Evolutionary conservation across 35 echinoderm and acorn worm genomes (phyloP).

Genomic region (Apostichopus japonicus): DNA sequence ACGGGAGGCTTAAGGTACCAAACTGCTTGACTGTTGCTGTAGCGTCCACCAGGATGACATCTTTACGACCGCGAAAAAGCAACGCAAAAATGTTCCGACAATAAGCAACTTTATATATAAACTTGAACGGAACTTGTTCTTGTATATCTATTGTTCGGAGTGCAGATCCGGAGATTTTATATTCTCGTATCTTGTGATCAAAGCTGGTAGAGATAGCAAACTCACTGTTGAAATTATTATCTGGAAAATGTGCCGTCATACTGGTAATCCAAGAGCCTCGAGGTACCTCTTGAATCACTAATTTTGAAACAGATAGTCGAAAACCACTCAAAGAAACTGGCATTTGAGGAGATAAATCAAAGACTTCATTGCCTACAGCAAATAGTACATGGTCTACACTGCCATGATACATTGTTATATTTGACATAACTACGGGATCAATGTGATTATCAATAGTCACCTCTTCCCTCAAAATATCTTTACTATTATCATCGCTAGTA

Average conservation of each 20-base stretch:
- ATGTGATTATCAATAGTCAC: background rate
- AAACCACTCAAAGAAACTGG: background rate
- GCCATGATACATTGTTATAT: background rate
- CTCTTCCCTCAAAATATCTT: background rate
- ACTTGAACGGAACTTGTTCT: background rate
- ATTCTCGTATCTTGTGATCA: background rate
- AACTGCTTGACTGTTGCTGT: background rate
- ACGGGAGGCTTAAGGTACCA: background rate
- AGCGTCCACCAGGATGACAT: background rate
- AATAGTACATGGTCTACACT: background rate
- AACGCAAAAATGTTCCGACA: background rate
- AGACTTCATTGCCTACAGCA: background rate
- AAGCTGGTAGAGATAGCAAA: background rate
- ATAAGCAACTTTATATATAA: background rate
- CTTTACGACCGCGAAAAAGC: background rate
- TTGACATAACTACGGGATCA: background rate
- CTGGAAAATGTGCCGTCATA: background rate
- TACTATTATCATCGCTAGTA: background rate
- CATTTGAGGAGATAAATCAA: background rate
- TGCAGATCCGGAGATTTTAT: background rate
- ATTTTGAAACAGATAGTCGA: background rate
- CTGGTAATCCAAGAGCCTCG: slow-evolving; percentile 6
- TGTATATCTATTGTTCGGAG: background rate
- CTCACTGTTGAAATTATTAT: background rate
- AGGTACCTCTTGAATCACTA: background rate